A percentile compares a stretch with the other conserved stretches of the same genome.
Evolutionary conservation across 2,113 vertebrate genomes (phyloP).

Genomic region (Sapajus apella): DNA sequence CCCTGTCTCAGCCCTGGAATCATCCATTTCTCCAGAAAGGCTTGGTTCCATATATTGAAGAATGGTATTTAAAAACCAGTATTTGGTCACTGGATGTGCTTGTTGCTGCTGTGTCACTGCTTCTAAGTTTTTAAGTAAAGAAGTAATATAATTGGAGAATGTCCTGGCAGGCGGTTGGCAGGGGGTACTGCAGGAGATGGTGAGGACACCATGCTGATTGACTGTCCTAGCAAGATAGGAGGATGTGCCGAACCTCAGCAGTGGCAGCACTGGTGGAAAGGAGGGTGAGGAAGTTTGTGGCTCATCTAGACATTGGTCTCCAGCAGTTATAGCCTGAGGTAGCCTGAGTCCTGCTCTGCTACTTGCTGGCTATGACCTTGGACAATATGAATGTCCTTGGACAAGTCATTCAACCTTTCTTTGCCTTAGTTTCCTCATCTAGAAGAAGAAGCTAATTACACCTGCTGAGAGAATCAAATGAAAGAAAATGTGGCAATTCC

Average conservation of each 20-base stretch:
- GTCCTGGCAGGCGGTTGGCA: neutral
- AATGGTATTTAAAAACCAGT: constrained; percentile 13
- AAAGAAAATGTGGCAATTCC: neutral
- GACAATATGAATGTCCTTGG: neutral
- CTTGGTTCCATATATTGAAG: neutral
- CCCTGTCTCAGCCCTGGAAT: neutral
- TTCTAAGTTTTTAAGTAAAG: neutral
- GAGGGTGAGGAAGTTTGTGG: neutral
- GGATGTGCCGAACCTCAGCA: rapidly evolving
- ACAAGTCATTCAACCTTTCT: neutral
- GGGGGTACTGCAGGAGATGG: neutral
- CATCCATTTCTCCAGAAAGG: neutral
- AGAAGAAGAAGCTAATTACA: neutral
- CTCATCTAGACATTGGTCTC: neutral
- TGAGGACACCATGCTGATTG: neutral
- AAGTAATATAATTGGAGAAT: neutral
- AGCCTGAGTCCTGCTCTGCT: neutral
- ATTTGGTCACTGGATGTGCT: neutral
- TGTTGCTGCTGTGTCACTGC: neutral
- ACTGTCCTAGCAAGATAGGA: neutral
- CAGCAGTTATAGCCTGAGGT: neutral
- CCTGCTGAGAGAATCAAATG: neutral
- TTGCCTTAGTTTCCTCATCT: neutral
- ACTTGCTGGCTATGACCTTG: neutral
- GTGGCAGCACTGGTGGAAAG: neutral